Evolutionary conservation across 1,140 invertebrate genomes (phyloP), one percentile per base, ranked within the genome.

Genomic region (Helicorthomorpha holstii): DNA sequence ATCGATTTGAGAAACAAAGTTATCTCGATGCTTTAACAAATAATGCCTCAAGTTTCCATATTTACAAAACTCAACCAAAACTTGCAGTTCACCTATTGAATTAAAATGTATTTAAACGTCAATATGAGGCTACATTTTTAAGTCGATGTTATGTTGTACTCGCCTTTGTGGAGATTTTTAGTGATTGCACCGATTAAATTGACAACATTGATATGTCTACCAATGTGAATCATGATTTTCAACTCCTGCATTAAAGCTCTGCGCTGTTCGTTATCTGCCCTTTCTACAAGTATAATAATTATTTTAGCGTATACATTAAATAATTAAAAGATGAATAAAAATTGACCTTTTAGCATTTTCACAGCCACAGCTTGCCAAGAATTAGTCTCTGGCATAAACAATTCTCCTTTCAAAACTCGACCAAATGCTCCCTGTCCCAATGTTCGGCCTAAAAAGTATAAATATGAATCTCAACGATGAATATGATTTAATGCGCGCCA

Each of bases 171-270:
- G 49, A 93, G 79, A 63, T 92, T 83, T 63, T 85, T 86, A 0
- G 91, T 95, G 52, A 85, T 88, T 23, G 91, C 92, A 46, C 92
- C 92, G 1, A 95, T 73, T 22, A 96, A 70, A 71, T 96, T 96
- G 0, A 95, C 85, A 23, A 96, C 89, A 65, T 96, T 96, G 1
- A 95, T 65, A 70, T 96, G 90, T 61, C 86, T 84, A 0, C 91
- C 91, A 52, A 96, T 73, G 68, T 95, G 87, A 16, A 89, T 83
- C 79, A 96, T 85, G 24, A 96, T 93, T 71, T 96, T 97, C 0
- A 97, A 66, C 67, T 97, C 92, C 2, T 85, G 87, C 3, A 83
- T 79, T 14, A 96, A 66, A 0, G 90, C 83, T 56, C 58, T 80
- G 76, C 54, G 24, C 47, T 63, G 61, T 22, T 54, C 49, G 16